These are phyloP conservation scores for Pseudanteris insignis DNA, from an alignment of 2,888 invertebrate genomes.

Conservation along the genomic window DNA sequence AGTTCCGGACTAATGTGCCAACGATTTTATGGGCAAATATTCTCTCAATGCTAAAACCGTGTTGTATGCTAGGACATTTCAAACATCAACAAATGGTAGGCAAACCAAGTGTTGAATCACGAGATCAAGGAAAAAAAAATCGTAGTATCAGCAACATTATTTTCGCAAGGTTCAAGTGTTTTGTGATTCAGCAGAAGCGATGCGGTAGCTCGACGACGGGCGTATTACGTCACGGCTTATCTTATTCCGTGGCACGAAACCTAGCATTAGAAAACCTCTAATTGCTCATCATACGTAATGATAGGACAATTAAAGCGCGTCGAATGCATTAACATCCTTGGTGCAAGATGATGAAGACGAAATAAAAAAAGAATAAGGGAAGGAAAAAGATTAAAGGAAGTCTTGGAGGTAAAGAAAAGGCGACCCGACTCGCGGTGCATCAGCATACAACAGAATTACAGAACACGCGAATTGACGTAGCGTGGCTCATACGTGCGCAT, in stretches of 20 bases:
- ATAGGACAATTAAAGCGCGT: constrained; percentile 45
- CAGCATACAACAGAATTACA: constrained; percentile 41
- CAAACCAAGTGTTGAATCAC: no score
- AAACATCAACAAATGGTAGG: no score
- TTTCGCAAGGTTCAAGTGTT: no score
- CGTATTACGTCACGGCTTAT: no score
- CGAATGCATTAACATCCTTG: constrained; percentile 41
- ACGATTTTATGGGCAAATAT: no score
- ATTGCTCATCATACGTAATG: constrained; percentile 43
- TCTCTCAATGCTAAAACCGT: no score
- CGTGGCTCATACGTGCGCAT: constrained; percentile 31
- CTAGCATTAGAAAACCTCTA: constrained; percentile 34
- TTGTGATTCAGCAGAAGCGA: no score
- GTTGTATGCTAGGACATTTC: no score
- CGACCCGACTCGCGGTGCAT: constrained; percentile 9
- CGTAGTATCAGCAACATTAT: no score
- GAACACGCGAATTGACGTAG: constrained; percentile 42
- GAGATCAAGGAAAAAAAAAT: no score
- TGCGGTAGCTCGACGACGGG: no score
- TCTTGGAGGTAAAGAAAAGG: constrained; percentile 12
- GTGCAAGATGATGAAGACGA: constrained; percentile 23
- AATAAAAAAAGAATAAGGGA: not conserved
- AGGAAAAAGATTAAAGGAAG: constrained; percentile 24
- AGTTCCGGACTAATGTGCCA: no score
- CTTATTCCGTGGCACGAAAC: constrained; percentile 4